Percentiles rank a stretch among this genome's conserved stretches.
Conservation (phyloP, 1,140 invertebrate species). For the Grapholita molesta region DNA sequence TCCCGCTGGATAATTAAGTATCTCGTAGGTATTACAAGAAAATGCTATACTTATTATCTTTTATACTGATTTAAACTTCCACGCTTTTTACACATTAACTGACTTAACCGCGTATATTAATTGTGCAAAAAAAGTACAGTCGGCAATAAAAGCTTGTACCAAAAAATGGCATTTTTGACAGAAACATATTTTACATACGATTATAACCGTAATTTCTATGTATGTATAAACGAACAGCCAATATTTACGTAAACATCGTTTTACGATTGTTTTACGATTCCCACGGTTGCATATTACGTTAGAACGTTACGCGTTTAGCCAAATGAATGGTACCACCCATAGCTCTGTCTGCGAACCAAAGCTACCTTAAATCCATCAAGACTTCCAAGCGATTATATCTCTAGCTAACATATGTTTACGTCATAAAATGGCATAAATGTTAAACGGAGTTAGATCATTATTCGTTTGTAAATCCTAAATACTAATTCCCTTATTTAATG, state of each 20-base stretch:
- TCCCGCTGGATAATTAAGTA: no score
- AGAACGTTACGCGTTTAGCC: neutral
- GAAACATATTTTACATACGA: no score
- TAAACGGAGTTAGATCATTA: neutral
- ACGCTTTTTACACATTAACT: no score
- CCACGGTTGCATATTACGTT: slow-evolving; percentile 19
- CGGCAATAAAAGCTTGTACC: no score
- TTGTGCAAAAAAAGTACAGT: no score
- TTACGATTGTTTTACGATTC: slow-evolving; percentile 24
- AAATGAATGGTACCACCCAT: slow-evolving; percentile 3
- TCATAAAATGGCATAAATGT: neutral
- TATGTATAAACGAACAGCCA: neutral
- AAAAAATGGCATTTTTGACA: no score
- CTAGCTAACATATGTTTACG: neutral
- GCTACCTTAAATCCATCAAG: neutral
- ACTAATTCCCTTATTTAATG: neutral
- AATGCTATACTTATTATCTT: no score
- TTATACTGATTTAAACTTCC: no score
- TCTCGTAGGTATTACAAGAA: no score
- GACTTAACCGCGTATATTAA: no score
- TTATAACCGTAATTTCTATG: neutral
- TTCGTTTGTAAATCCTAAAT: neutral
- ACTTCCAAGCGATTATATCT: neutral
- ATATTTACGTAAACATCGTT: neutral
- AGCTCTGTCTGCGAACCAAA: neutral